These are phyloP conservation scores for Epirrhoe tristata DNA, from an alignment of 2,888 invertebrate genomes.

Conservation along the genomic window DNA sequence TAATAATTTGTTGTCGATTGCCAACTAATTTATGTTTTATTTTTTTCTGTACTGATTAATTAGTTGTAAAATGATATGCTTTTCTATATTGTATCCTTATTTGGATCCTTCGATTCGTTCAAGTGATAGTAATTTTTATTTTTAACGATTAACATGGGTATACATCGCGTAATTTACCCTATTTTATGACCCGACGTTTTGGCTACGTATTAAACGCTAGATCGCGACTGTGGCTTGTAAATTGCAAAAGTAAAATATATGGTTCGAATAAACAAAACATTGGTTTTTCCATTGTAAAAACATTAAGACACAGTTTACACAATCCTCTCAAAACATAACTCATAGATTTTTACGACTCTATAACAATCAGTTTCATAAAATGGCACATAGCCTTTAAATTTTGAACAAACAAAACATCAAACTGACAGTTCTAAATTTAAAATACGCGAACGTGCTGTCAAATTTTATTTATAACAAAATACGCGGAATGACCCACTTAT, in stretches of 20 bases:
- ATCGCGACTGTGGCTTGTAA: no score
- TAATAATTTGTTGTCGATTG: slow-evolving; percentile 69
- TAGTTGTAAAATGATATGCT: slow-evolving; percentile 33
- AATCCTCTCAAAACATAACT: background rate
- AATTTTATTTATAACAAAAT: slow-evolving; percentile 41
- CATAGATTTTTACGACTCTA: slow-evolving; percentile 20
- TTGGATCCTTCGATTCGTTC: slow-evolving; percentile 13
- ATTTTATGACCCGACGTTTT: no score
- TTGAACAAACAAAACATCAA: slow-evolving; percentile 35
- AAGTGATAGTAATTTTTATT: slow-evolving; percentile 2
- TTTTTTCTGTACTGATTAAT: slow-evolving; percentile 38
- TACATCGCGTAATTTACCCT: no score
- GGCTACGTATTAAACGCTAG: no score
- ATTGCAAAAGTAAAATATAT: no score
- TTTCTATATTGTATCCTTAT: slow-evolving; percentile 31
- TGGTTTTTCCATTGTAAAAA: no score
- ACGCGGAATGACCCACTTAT: slow-evolving; percentile 46
- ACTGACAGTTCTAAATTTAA: slow-evolving; percentile 43
- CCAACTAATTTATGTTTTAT: slow-evolving; percentile 55
- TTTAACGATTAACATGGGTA: no score
- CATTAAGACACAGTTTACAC: no score
- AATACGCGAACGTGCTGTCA: slow-evolving; percentile 38
- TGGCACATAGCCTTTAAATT: slow-evolving; percentile 10
- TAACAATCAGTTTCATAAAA: slow-evolving; percentile 22
- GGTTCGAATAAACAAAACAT: no score